Conservation (phyloP, 1,140 invertebrate genomes). For the honey bee (Apis mellifera) region DNA sequence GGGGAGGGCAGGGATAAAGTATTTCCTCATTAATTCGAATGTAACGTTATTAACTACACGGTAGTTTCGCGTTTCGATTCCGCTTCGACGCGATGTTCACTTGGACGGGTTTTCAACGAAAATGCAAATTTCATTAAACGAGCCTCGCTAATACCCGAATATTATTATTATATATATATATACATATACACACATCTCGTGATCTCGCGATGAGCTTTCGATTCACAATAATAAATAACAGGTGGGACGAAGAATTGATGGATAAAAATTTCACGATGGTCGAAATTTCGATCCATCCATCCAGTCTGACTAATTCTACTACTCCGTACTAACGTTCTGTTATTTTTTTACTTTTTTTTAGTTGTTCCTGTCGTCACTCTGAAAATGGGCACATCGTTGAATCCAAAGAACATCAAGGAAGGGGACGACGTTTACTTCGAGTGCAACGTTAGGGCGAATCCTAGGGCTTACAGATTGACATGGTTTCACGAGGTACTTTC, state of each 20-base stretch:
- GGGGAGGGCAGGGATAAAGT: no score
- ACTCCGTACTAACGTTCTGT: no score
- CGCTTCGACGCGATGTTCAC: not conserved
- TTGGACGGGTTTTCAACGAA: constrained; percentile 28
- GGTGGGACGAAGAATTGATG: no score
- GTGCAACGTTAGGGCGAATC: constrained; percentile 84
- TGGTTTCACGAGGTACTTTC: constrained; percentile 85
- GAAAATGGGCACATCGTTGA: constrained; percentile 81
- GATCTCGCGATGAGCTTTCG: not conserved
- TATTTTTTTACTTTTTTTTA: constrained; percentile 64
- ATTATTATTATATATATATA: constrained; percentile 32
- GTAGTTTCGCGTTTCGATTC: constrained; percentile 51
- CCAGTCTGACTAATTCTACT: no score
- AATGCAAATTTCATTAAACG: constrained; percentile 65
- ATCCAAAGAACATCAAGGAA: constrained; percentile 83
- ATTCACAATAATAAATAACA: constrained; percentile 51
- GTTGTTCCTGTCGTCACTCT: constrained; percentile 82
- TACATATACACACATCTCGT: not conserved
- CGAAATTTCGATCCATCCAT: not conserved
- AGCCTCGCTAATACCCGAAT: constrained; percentile 40
- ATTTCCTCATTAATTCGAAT: constrained; percentile 41
- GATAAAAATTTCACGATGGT: no score
- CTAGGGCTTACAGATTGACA: constrained; percentile 81
- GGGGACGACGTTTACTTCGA: constrained; percentile 81
- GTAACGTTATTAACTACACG: constrained; percentile 20